phyloP scores from a whole-genome alignment of 2,113 vertebrate genomes.

The Melanostigma gelatinosum region DNA sequence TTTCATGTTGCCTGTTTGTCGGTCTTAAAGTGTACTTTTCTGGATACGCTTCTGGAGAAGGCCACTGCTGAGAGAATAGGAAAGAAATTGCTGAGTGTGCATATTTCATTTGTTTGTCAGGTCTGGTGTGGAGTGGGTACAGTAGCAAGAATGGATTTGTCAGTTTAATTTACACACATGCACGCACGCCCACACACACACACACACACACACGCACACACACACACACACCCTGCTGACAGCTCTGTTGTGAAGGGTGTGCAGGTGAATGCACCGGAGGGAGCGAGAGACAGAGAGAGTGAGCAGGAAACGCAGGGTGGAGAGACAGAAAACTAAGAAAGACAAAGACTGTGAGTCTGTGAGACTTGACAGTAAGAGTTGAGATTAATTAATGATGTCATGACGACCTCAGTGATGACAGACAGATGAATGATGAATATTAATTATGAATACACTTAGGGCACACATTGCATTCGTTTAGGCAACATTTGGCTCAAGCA shows the following conservation, averaged over 20 bases:
- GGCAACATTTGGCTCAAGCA: not conserved
- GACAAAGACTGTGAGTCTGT: conserved; percentile 24
- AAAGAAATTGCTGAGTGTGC: conserved; percentile 57
- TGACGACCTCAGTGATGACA: conserved; percentile 7
- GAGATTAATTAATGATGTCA: conserved; percentile 33
- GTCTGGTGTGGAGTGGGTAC: conserved; percentile 51
- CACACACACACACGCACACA: conserved; percentile 2
- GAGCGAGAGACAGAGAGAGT: conserved; percentile 5
- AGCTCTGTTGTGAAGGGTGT: conserved; percentile 42
- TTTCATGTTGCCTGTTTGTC: conserved; percentile 1
- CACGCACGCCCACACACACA: conserved; percentile 36
- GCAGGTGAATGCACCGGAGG: conserved; percentile 29
- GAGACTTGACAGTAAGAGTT: conserved; percentile 12
- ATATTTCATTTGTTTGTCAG: conserved; percentile 67
- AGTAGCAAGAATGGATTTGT: conserved; percentile 48
- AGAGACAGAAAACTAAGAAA: conserved; percentile 22
- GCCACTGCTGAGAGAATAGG: conserved; percentile 40
- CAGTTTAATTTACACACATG: conserved; percentile 51
- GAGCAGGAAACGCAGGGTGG: not conserved
- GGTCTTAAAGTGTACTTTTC: conserved; percentile 25
- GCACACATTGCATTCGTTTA: not conserved
- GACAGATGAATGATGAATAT: conserved; percentile 11
- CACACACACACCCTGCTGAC: conserved; percentile 40
- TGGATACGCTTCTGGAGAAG: conserved; percentile 36
- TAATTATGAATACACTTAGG: not conserved